Base-by-base conservation (phyloP, 2,888 invertebrate genomes). In the Nomada flava region DNA sequence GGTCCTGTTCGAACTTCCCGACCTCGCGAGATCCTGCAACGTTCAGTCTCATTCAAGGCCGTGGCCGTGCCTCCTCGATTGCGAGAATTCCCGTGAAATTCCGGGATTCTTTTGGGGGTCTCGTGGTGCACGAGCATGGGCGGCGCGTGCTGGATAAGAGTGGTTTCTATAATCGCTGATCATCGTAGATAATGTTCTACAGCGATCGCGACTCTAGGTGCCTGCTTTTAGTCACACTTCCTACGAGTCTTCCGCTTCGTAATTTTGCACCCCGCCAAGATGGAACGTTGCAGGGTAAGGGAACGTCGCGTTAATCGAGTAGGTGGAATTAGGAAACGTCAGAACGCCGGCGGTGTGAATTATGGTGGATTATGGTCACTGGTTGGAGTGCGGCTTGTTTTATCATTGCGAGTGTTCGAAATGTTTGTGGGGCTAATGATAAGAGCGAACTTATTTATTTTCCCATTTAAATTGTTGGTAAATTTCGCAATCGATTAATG, bases 1-100 rank as follows among this genome's bases (percentile, higher is more conserved):
- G 87, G 83, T 86, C 80, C 86, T 84, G 83, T 85, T 83, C 86
- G 82, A 79, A 57, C 70, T 75, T 42, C 72, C 63, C 80, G 84
- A 87, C 87, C 88, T 79, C 76, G 29, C 60, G 36, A n/a, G 64
- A 57, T 69, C 20, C 60, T 50, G 29, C 62, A 63, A 55, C 52
- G 26, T 69, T 64, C 69, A 26, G 72, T 42, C 78, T 62, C 29
- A 53, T 53, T 63, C 85, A 71, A 77, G 79, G 74, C 73, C 76
- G 83, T 15, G 71, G 62, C 36, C 64, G 20, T n/a, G 15, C 69
- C 76, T 79, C 79, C 78, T 75, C 78, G 84, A 87, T 88, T 81
- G 80, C 81, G 74, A 65, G 81, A 78, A 86, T 89, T 86, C 85
- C 62, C 71, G 9, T 53, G 68, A 59, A 77, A 82, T 79, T 74